phyloP scores from a whole-genome alignment of 2,113 vertebrate genomes.

The Alethe castanea region DNA sequence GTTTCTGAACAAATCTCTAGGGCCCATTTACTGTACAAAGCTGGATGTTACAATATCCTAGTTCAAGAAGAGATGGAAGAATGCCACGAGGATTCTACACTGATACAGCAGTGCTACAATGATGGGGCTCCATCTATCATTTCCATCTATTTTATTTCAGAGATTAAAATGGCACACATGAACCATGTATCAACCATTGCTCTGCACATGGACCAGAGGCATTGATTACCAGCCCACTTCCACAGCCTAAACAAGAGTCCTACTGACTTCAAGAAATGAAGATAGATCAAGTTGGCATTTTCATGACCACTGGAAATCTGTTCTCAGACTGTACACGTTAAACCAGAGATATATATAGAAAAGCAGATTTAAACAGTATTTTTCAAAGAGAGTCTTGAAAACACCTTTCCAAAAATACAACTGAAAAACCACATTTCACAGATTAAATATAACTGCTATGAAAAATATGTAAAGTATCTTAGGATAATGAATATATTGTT shows the following conservation, averaged over 20 bases:
- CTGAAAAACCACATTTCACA: background rate
- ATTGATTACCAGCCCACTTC: background rate
- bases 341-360: background rate
- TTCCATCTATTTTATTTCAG: background rate
- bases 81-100: background rate
- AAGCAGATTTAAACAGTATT: background rate
- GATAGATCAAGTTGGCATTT: background rate
- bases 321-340: conserved; percentile 1
- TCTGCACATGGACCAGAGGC: background rate
- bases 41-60: background rate
- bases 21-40: background rate
- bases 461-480: conserved; percentile 9
- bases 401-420: background rate
- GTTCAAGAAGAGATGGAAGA: background rate
- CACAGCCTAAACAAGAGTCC: background rate
- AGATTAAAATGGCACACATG: background rate
- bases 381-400: background rate
- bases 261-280: background rate
- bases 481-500: background rate
- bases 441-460: background rate
- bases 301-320: background rate
- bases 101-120: background rate
- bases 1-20: background rate
- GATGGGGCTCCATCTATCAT: background rate
- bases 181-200: background rate